Base-by-base conservation (phyloP, 2,797 vertebrate species). In the Avahi laniger region DNA sequence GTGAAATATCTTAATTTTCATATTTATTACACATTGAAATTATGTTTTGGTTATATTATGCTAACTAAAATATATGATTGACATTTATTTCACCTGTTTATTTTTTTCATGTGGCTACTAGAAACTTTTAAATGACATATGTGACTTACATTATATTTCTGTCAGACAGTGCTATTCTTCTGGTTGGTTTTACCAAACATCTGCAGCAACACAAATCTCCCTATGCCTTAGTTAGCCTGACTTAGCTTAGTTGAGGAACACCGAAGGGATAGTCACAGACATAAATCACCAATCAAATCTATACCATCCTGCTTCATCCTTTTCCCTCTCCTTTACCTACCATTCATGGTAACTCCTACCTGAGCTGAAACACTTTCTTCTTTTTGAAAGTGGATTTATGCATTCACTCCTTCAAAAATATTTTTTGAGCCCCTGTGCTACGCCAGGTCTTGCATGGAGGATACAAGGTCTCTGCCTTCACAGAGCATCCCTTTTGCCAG, bases 21-120 rank as follows among this genome's bases (percentile, higher is more conserved):
- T 63, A 52, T 59, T 61, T 38, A 88, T 81, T 76, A 38, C 46
- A 57, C 67, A 22, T 75, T 48, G 33, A 63, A 75, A 28, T 69
- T 30, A 50, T 89, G 52, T 35, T 92, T 88, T 61, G 38, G 69
- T 18, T 33, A n/a, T 59, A 28, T 28, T 91, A 24, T 73, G 18
- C 50, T 94, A 88, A 81, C 46, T 48, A 57, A 91, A 92, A 95
- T 72, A 50, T 43, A 78, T 73, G 72, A 28, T 94, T 86, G 72
- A 73, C 41, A 57, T 93, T 85, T 95, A 65, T 94, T 93, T 88
- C 7, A 35, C 28, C 18, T 73, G 59, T 89, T 87, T 69, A 54
- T 85, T 79, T 87, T 73, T 52, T 63, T 41, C n/a, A 72, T 65
- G 67, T 84, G 82, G 54, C 76, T 76, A 43, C 35, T 61, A 80